phyloP scores from a whole-genome alignment of 1,140 invertebrate genomes.

The Cotesia typhae region DNA sequence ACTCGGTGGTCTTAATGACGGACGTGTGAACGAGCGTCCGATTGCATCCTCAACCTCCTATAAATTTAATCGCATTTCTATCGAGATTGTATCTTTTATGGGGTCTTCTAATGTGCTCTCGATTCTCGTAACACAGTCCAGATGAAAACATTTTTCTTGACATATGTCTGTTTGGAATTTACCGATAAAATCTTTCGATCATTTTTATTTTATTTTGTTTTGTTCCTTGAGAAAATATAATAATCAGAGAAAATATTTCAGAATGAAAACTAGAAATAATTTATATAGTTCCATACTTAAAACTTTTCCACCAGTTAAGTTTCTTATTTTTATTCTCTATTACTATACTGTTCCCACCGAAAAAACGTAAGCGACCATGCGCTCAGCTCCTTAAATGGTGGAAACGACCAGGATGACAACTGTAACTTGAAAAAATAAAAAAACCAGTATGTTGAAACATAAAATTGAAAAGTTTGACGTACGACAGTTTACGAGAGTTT shows the following conservation, averaged over 20 bases:
- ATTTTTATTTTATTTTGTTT: too few relatives aligned
- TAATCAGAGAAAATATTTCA: background rate
- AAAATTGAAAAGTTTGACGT: constrained; percentile 65
- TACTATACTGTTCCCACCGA: background rate
- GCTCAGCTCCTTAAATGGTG: constrained; percentile 45
- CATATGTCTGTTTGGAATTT: too few relatives aligned
- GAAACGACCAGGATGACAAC: constrained; percentile 19
- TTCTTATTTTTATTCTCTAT: background rate
- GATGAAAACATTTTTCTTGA: too few relatives aligned
- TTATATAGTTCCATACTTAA: constrained; percentile 34
- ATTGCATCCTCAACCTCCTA: constrained; percentile 33
- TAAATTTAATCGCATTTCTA: constrained; percentile 40
- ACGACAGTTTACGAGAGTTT: constrained; percentile 60
- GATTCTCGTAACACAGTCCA: too few relatives aligned
- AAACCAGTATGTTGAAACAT: constrained; percentile 53
- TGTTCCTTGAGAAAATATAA: too few relatives aligned
- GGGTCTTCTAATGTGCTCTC: background rate
- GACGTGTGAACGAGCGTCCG: constrained; percentile 38
- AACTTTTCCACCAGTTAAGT: background rate
- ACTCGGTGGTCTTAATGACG: constrained; percentile 27
- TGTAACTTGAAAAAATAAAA: constrained; percentile 21
- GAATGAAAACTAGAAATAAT: constrained; percentile 35
- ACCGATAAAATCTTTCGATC: too few relatives aligned
- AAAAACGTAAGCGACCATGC: background rate
- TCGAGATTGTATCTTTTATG: constrained; percentile 40